Evolutionary conservation across 2,113 vertebrate genomes (phyloP).

Genomic region (Mola mola): DNA sequence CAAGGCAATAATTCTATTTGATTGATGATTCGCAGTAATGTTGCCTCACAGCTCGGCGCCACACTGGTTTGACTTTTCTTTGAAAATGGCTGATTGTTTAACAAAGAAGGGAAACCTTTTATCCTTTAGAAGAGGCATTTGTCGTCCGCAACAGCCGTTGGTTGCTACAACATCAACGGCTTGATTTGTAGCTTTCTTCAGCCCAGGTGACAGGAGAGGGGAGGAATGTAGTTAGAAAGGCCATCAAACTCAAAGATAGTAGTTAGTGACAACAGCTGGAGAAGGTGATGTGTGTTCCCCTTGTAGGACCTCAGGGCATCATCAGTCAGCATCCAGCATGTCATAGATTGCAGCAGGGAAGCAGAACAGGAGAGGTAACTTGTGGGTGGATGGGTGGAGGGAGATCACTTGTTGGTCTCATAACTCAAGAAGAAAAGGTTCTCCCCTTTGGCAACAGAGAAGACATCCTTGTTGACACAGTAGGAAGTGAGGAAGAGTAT

Average conservation of each 20-base stretch:
- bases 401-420: conserved; percentile 49
- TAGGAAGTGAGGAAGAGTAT: conserved; percentile 12
- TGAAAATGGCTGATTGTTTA: conserved; percentile 43
- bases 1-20: conserved; percentile 5
- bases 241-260: conserved; percentile 72
- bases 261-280: conserved; percentile 76
- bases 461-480: conserved; percentile 32
- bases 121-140: conserved; percentile 56
- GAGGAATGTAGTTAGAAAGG: conserved; percentile 74
- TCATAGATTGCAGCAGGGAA: conserved; percentile 46
- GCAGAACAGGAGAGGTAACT: conserved; percentile 25
- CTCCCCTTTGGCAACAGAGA: conserved; percentile 12
- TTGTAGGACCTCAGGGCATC: conserved; percentile 61
- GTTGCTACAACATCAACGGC: conserved; percentile 67
- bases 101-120: conserved; percentile 52
- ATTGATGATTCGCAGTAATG: conserved; percentile 37
- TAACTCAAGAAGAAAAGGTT: conserved; percentile 56
- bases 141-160: conserved; percentile 62
- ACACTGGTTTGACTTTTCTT: conserved; percentile 37
- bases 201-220: conserved; percentile 71
- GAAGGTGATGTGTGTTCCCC: conserved; percentile 60
- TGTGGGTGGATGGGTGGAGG: conserved; percentile 12
- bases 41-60: conserved; percentile 16
- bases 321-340: conserved; percentile 73
- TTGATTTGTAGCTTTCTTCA: conserved; percentile 77